These are phyloP conservation scores for Polyodon spathula DNA, from an alignment of 2,113 vertebrate species.

Conservation along the genomic window DNA sequence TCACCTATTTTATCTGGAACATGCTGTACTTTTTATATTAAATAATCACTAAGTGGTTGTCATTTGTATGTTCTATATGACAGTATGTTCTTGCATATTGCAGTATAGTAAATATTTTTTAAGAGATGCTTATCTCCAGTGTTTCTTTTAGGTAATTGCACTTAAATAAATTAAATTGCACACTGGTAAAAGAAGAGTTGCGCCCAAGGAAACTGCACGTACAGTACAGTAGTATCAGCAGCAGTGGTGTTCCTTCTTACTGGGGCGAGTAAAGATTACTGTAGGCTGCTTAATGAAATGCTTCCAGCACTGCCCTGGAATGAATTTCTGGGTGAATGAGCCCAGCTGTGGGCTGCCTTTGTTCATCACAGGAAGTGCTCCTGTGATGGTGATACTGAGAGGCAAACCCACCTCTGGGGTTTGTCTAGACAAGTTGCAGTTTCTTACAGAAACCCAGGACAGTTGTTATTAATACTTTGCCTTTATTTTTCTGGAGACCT, in stretches of 20 bases:
- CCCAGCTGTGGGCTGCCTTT: slow-evolving; percentile 12
- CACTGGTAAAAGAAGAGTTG: background rate
- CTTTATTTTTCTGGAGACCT: background rate
- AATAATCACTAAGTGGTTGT: too few species aligned
- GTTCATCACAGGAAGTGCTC: background rate
- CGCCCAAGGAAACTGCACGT: background rate
- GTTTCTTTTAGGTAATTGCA: too few species aligned
- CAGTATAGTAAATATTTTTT: too few species aligned
- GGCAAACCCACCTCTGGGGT: accelerated
- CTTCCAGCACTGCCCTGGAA: slow-evolving; percentile 2
- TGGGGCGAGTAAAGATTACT: background rate
- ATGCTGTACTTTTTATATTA: too few species aligned
- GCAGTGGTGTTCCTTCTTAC: background rate
- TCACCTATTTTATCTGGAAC: too few species aligned
- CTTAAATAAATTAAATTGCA: too few species aligned
- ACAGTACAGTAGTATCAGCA: background rate
- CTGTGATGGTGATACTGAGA: accelerated
- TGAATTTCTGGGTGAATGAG: slow-evolving; percentile 1
- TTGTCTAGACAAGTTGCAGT: slow-evolving; percentile 4
- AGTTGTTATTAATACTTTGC: background rate
- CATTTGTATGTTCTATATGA: too few species aligned
- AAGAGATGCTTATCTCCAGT: too few species aligned
- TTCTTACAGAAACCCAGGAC: background rate
- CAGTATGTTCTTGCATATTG: too few species aligned
- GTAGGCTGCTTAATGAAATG: background rate